phyloP scores from a whole-genome alignment of 2,888 invertebrate genomes.

The Ormyrus thymus region DNA sequence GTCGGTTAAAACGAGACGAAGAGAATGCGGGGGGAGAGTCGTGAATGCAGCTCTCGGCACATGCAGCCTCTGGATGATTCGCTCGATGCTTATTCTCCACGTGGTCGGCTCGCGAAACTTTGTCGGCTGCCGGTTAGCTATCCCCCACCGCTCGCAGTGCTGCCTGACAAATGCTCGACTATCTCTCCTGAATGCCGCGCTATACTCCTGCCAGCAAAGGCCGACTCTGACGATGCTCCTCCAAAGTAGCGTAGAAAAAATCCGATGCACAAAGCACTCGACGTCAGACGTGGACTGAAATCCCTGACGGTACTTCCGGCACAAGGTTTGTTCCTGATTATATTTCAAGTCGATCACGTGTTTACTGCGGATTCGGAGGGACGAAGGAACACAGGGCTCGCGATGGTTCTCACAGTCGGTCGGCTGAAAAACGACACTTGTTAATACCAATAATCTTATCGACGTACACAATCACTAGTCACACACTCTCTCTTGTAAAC shows the following conservation, averaged over 20 bases:
- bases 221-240: not conserved
- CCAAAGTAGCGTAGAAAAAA: no score
- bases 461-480: slow-evolving; percentile 32
- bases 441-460: slow-evolving; percentile 18
- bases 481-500: slow-evolving; percentile 19
- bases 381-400: not conserved
- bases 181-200: not conserved
- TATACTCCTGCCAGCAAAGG: not conserved
- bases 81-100: slow-evolving; percentile 54
- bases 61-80: slow-evolving; percentile 6
- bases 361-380: not conserved
- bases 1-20: not conserved
- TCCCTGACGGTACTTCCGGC: no score
- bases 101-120: slow-evolving; percentile 58
- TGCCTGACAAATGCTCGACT: not conserved
- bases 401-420: slow-evolving; percentile 28
- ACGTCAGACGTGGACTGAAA: no score
- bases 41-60: no score
- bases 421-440: slow-evolving; percentile 31
- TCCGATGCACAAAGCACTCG: no score
- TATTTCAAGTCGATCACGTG: slow-evolving; percentile 6
- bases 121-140: not conserved
- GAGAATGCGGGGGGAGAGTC: no score
- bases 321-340: not conserved
- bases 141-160: not conserved